These are phyloP conservation scores for Zaprionus ghesquierei DNA, from an alignment of 1,140 invertebrate genomes.

Conservation along the genomic window DNA sequence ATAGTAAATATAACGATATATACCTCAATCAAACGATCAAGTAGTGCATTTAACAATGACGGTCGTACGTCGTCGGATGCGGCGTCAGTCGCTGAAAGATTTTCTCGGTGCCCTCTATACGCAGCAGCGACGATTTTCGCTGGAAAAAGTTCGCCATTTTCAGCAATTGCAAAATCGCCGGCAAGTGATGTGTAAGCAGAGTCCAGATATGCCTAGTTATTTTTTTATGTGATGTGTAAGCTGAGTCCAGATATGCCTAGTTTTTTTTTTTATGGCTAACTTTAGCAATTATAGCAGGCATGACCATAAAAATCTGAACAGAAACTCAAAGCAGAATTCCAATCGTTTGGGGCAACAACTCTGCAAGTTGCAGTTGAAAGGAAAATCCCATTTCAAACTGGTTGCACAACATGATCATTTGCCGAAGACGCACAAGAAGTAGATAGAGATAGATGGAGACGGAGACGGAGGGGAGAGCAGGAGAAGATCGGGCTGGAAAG, in stretches of 20 bases:
- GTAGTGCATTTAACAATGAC: conserved; percentile 38
- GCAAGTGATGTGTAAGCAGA: conserved; percentile 55
- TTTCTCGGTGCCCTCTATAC: conserved; percentile 56
- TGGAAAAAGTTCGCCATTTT: conserved; percentile 54
- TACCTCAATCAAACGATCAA: neutral
- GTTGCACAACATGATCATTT: conserved; percentile 17
- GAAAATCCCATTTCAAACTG: conserved; percentile 6
- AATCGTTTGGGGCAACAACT: neutral
- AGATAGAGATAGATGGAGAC: conserved; percentile 1
- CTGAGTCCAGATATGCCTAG: neutral
- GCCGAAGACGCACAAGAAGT: neutral
- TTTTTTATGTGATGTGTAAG: too few relatives aligned
- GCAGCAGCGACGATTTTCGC: conserved; percentile 55
- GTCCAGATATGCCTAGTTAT: neutral
- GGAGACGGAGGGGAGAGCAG: neutral
- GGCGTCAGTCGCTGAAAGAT: conserved; percentile 60
- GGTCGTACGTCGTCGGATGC: conserved; percentile 53
- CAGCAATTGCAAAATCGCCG: conserved; percentile 48
- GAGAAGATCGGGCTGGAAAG: neutral
- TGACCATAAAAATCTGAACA: neutral
- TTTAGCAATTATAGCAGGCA: neutral
- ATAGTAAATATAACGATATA: neutral
- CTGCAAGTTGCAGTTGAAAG: neutral
- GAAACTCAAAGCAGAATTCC: neutral
- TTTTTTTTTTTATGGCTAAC: conserved; percentile 14